Base-by-base conservation (phyloP, 2,797 vertebrate species). In the Molossus molossus region DNA sequence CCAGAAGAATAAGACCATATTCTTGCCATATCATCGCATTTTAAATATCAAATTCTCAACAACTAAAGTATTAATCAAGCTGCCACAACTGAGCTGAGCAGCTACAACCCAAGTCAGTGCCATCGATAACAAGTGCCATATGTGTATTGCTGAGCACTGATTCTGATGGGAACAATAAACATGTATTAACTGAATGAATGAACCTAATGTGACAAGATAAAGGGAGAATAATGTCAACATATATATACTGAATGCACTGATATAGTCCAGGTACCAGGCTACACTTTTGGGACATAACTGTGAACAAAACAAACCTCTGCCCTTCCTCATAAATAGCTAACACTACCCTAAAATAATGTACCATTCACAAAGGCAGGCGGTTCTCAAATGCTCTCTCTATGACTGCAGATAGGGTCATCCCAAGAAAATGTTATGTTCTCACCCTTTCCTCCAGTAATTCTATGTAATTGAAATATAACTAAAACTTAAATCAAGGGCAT, bases 31-130 rank as follows among this genome's bases (percentile, higher is more conserved):
- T 33, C 76, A 48, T n/a, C 81, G 17, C 60, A 91, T 64, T 76
- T 81, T 69, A 90, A 81, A 21, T 80, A 60, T 95, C 77, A 69
- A 60, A 70, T 75, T 93, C 27, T 64, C 84, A 57, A 81, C 58
- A 87, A 69, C 27, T 29, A 85, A 88, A 81, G 33, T 48, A 65
- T 93, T 90, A 58, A 55, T 45, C 37, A 79, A 65, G 58, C 53
- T 53, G 53, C 6, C 69, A 37, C 25, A n/a, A 1, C 53, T 81
- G 3, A 58, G 37, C 20, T 20, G 17, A 5, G 88, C 4, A 84
- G 17, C 33, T 60, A 40, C 11, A 72, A 23, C 17, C 62, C 58
- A 72, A 87, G 7, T 69, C 48, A 64, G 5, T 27, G 40, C 15
- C 40, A 18, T 13, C 55, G 23, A 62, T 9, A 14, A 0, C 25